Base-by-base conservation (phyloP, 2,797 vertebrate genomes). In the Myiotriccus ornatus region DNA sequence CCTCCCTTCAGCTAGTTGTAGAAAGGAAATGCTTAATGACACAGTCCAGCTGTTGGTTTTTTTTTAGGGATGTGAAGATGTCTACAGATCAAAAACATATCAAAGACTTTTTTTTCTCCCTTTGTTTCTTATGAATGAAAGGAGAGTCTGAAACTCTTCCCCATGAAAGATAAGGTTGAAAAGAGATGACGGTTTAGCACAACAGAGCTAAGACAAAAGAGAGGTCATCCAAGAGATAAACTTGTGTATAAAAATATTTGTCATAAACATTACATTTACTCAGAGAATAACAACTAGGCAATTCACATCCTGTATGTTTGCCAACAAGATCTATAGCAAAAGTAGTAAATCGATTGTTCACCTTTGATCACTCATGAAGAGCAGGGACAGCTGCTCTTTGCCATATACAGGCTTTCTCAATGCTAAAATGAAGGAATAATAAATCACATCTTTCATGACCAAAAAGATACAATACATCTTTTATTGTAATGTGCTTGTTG, bases 321-420 rank as follows among this genome's bases (percentile, higher is more conserved):
- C 75, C 74, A 90, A 25, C 53, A 78, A 73, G 67, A 73, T 81
- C 62, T 81, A 30, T 46, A 69, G 47, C 65, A 94, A 88, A 95
- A 89, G 62, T 71, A 81, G 68, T 50, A 92, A 85, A 88, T 73
- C 30, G 59, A 19, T 63, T 65, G 14, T 91, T 91, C 75, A 91
- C 79, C 62, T 96, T 93, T 85, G 92, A 57, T 87, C 79, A 46
- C 75, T 73, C 79, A 22, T 50, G 69, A 68, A 91, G 59, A 87
- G 21, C 62, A 59, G 43, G 32, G 62, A 85, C 68, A 92, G 82
- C 44, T 91, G 83, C 20, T 91, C 47, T 92, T 86, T 87, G 57
- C 47, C 27, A 19, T 69, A 22, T 15, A 80, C 14, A 81, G 32
- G 19, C 23, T 37, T 34, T 50, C 43, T 69, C 39, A 73, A 4